Evolutionary conservation across 1,140 invertebrate genomes (phyloP), one percentile per base, ranked within the genome.

Genomic region (Anastrepha ludens): DNA sequence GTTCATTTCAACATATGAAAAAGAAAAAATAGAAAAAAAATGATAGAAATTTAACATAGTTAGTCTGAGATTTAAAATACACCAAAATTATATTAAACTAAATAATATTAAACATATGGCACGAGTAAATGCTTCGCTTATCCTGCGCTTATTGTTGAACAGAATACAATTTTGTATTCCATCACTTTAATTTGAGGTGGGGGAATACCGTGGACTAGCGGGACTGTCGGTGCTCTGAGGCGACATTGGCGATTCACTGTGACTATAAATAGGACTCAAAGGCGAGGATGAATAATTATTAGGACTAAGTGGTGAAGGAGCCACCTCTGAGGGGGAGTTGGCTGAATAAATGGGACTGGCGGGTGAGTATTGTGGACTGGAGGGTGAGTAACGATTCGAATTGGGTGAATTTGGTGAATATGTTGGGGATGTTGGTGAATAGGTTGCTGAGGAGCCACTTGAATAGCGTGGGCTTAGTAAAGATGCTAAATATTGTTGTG

Each of bases 341-440:
- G 96, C 96, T 0, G 96, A 96, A 90, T 96, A 96, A 86, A 95
- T 95, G 2, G 96, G 96, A 8, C 95, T 95, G 0, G 94, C 94
- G 41, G 95, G 95, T 20, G 86, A 70, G 89, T 97, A 97, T 62
- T 94, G 95, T 1, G 96, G 97, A 15, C 95, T 96, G 2, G 96
- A 95, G 2, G 96, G 96, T 8, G 95, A 96, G 91, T 97, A 97
- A 8, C 98, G 3, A 93, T 94, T 8, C 95, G 95, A 90, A n/a
- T 41, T 62, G 0, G 95, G 95, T 5, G 95, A 90, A n/a, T 41
- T 62, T 0, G 95, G 95, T 5, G 94, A 94, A 90, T 96, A 96
- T 55, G 93, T 94, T 17, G 96, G 96, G 20, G 95, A 95, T 11
- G 95, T 94, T 3, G 94, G 95, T 87, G 94, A 93, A 89, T 97